phyloP scores from a whole-genome alignment of 2,113 vertebrate species.

The Lophura nycthemera region DNA sequence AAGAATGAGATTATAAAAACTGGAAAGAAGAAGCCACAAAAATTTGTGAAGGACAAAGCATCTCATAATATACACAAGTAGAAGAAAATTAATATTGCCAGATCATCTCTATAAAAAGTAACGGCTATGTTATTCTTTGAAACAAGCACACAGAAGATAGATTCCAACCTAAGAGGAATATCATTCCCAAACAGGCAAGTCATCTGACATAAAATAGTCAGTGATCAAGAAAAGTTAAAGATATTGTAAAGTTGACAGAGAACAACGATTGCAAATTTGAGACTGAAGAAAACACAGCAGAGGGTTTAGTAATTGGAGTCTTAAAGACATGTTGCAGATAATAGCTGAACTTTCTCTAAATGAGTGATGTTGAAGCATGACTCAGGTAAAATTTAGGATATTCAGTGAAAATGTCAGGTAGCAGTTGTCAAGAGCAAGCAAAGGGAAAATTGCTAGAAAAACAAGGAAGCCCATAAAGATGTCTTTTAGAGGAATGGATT shows the following conservation, averaged over 20 bases:
- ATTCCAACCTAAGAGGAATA: neutral
- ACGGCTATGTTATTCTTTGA: neutral
- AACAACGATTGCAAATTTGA: neutral
- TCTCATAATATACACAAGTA: neutral
- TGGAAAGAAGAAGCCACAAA: neutral
- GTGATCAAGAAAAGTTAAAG: neutral
- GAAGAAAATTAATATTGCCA: neutral
- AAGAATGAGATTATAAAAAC: neutral
- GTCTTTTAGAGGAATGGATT: neutral
- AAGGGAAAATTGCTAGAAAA: neutral
- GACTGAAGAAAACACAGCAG: neutral
- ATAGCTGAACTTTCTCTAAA: neutral
- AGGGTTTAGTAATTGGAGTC: neutral
- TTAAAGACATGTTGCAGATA: neutral
- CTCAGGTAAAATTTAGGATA: neutral
- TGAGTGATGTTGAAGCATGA: neutral
- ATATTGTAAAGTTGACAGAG: neutral
- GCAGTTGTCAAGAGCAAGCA: neutral
- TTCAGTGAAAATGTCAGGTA: neutral
- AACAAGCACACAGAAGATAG: neutral
- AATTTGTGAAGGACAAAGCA: neutral
- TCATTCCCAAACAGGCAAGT: neutral
- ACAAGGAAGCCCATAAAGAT: neutral
- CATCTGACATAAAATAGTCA: neutral
- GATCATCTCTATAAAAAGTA: neutral